Conservation (phyloP, 2,888 invertebrate species). For the Tetramorium bicarinatum region DNA sequence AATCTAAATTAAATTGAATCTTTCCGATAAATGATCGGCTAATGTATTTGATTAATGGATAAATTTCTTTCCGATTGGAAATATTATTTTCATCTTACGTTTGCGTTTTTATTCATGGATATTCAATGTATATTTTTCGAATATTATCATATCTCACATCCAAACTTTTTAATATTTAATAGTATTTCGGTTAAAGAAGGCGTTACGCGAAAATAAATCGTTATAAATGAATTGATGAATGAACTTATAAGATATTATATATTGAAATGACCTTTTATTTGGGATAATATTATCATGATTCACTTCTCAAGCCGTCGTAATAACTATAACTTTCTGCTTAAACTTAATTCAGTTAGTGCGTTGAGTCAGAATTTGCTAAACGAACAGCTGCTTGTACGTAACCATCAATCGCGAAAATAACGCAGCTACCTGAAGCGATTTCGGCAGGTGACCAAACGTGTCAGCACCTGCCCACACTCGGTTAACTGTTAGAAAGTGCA, state of each 20-base stretch:
- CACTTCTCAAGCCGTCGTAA: neutral
- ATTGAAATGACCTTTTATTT: neutral
- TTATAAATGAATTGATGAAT: neutral
- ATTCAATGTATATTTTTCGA: neutral
- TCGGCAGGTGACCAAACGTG: constrained; percentile 69
- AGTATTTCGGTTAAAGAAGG: neutral
- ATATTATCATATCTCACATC: neutral
- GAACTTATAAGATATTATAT: neutral
- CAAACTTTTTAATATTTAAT: neutral
- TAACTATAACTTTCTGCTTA: constrained; percentile 41
- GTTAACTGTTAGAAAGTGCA: constrained; percentile 57
- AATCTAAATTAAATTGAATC: constrained; percentile 9
- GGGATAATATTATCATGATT: neutral
- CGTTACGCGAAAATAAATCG: neutral
- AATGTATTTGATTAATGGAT: constrained; percentile 30
- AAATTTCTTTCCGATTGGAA: neutral
- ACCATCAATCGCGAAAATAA: constrained; percentile 23
- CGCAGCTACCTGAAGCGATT: constrained; percentile 61
- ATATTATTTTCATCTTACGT: neutral
- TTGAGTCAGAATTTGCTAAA: constrained; percentile 36
- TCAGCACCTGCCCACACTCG: constrained; percentile 67
- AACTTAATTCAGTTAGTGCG: constrained; percentile 36
- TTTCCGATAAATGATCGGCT: neutral
- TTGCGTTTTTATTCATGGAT: neutral
- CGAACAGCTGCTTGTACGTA: constrained; percentile 64